Evolutionary conservation across 2,113 vertebrate genomes (phyloP), one percentile per base, ranked within the genome.

Genomic region (Hyperoodon ampullatus): DNA sequence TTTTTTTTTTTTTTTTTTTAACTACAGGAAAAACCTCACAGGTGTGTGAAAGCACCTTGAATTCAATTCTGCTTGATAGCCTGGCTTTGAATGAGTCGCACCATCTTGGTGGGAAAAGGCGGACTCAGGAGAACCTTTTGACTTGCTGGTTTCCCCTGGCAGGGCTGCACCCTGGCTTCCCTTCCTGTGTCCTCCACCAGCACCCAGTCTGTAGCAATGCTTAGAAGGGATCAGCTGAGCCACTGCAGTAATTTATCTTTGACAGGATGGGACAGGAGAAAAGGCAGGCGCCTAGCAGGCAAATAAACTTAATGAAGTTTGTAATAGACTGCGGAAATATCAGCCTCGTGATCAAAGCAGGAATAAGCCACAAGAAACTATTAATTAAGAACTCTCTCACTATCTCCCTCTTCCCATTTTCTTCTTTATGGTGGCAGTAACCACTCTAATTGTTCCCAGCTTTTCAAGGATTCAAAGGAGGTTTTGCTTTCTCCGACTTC

Each of bases 231-330:
- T 92, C 97, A 80, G 26, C 87, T 82, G 90, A 96, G 28, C 94
- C 90, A 90, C 90, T 93, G 75, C 81, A 95, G 71, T 93, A 93
- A 98, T 98, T 98, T 90, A 85, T 98, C 98, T 98, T 11, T 97
- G 97, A 95, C 97, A 98, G 94, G 87, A 95, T 2, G 8, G 91
- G 95, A 71, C 3, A 28, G 96, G 88, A 95, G 96, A 97, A 97
- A 97, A 96, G 97, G 93, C 94, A 97, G 96, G 97, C 63, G 47
- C 96, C 98, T 96, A 83, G 11, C 88, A 97, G 98, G 97, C 95
- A 95, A 95, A 95, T 81, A 97, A 97, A 98, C 98, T 89, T 97
- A 98, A 98, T 98, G 97, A 98, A 97, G 98, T 98, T 98, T 96
- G 95, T 97, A 98, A 98, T 94, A 96, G 97, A 96, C 98, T 97